Conservation (phyloP, 2,797 vertebrate species). For the Enteromius treurensis region DNA sequence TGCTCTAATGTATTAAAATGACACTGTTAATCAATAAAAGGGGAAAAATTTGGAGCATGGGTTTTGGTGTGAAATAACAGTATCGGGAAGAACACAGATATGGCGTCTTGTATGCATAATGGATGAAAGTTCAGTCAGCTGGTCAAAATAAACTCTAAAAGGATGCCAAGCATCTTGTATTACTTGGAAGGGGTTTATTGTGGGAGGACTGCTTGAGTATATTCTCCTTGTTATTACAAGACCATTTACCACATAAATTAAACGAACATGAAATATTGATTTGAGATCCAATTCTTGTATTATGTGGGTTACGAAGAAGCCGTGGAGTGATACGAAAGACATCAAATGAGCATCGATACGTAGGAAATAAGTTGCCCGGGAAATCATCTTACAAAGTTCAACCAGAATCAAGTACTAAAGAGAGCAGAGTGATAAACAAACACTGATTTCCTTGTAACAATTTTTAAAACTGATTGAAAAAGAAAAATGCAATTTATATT, state of each 20-base stretch:
- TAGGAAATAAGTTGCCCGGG: not conserved
- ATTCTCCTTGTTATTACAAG: slow-evolving; percentile 8
- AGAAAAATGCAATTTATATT: not conserved
- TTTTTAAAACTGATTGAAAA: not conserved
- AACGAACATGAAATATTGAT: slow-evolving; percentile 9
- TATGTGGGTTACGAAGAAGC: not conserved
- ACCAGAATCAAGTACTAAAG: not conserved
- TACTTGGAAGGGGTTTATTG: slow-evolving; percentile 2
- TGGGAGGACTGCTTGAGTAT: not conserved
- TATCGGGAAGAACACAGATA: too few relatives aligned
- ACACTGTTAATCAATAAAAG: not conserved
- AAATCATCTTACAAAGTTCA: not conserved
- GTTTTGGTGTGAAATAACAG: not conserved
- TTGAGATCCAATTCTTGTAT: slow-evolving; percentile 13
- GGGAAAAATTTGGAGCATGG: not conserved
- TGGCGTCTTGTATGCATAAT: not conserved
- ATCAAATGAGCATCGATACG: not conserved
- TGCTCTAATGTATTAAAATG: not conserved
- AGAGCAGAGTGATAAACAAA: not conserved
- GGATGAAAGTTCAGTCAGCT: not conserved
- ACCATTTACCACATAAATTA: not conserved
- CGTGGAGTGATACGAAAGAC: not conserved
- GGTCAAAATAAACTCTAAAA: not conserved
- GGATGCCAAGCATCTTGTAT: not conserved
- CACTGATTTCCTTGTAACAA: not conserved